phyloP scores from a whole-genome alignment of 1,140 invertebrate genomes.

The Steinernema khuongi region DNA sequence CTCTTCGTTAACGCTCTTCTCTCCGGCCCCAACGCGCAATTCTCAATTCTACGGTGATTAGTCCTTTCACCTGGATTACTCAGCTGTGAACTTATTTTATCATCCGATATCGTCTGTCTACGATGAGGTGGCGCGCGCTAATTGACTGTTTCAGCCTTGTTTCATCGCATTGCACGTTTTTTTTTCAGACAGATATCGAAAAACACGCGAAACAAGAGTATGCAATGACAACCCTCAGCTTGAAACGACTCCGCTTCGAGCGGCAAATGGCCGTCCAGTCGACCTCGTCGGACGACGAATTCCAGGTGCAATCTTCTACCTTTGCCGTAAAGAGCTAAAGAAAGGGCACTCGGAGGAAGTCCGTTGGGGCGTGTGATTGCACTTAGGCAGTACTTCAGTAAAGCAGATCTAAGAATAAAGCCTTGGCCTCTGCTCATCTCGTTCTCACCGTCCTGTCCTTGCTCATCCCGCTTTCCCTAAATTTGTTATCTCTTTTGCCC shows the following conservation, averaged over 20 bases:
- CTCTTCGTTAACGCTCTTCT: not conserved
- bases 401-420: too few relatives aligned
- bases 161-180: not conserved
- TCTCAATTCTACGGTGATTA: too few relatives aligned
- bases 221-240: not conserved
- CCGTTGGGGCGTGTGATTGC: not conserved
- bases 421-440: too few relatives aligned
- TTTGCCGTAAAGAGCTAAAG: too few relatives aligned
- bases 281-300: not conserved
- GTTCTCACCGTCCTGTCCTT: too few relatives aligned
- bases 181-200: not conserved
- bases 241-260: slow-evolving; percentile 9
- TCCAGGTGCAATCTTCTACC: not conserved
- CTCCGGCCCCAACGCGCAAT: not conserved
- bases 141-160: not conserved
- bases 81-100: not conserved
- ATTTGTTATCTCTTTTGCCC: too few relatives aligned
- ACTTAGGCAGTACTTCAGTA: too few relatives aligned
- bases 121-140: too few relatives aligned
- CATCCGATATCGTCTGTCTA: too few relatives aligned
- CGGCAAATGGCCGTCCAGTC: slow-evolving; percentile 9
- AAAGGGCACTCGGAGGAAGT: slow-evolving; percentile 1
- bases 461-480: too few relatives aligned
- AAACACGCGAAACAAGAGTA: not conserved
- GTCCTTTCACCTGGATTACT: not conserved